Evolutionary conservation across 2,113 vertebrate genomes (phyloP).

Genomic region (Urocynchramus pylzowi): DNA sequence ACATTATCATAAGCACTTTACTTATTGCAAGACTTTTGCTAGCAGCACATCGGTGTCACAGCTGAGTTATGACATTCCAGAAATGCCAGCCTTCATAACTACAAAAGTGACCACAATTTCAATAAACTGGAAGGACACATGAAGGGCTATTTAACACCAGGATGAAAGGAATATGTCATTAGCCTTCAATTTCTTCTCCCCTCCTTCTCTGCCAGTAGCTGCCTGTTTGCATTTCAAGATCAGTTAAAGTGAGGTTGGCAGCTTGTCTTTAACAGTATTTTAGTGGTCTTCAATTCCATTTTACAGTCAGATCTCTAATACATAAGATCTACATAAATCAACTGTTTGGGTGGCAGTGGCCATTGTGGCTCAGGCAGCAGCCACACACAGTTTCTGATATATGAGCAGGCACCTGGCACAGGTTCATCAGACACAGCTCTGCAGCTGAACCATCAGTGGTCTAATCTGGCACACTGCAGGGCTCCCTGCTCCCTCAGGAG

Average conservation of each 20-base stretch:
- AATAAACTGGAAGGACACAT: not conserved
- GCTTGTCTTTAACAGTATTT: not conserved
- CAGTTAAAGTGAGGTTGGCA: not conserved
- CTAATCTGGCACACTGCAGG: rapidly evolving
- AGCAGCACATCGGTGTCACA: not conserved
- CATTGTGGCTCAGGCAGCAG: not conserved
- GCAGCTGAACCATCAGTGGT: not conserved
- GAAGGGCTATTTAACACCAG: not conserved
- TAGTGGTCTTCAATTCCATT: not conserved
- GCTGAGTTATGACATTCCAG: not conserved
- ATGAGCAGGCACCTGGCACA: rapidly evolving
- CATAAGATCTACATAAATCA: not conserved
- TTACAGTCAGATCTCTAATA: not conserved
- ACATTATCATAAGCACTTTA: not conserved
- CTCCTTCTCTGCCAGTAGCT: not conserved
- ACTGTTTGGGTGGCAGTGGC: not conserved
- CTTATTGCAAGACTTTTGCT: not conserved
- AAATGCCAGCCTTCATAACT: not conserved
- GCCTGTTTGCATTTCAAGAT: not conserved
- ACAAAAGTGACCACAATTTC: slow-evolving; percentile 1
- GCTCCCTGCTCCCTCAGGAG: not conserved
- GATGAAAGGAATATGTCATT: not conserved
- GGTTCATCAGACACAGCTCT: not conserved
- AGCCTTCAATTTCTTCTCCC: not conserved
- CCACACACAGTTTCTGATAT: rapidly evolving